Conservation (phyloP, 2,888 invertebrate genomes). For the Metallyticus violacea region DNA sequence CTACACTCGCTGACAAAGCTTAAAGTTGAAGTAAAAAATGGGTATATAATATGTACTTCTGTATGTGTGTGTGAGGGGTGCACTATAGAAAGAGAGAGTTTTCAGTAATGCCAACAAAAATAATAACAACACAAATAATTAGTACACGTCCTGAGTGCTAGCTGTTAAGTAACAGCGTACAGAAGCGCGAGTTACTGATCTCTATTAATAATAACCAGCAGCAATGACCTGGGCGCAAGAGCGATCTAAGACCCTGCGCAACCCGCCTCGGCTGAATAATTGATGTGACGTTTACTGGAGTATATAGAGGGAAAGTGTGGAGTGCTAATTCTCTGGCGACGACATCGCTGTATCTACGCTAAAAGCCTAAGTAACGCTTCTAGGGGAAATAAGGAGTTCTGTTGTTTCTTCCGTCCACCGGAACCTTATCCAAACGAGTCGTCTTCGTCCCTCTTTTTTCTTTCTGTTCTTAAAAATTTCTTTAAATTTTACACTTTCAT, state of each 20-base stretch:
- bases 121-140: neutral
- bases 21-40: neutral
- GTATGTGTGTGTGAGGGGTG: too few relatives aligned
- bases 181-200: neutral
- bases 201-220: neutral
- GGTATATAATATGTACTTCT: neutral
- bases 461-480: too few relatives aligned
- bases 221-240: neutral
- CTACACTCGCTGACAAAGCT: neutral
- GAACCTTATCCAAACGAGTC: neutral
- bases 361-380: neutral
- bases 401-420: neutral
- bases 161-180: neutral
- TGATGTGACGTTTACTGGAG: neutral
- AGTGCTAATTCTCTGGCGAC: neutral
- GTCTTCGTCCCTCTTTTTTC: too few relatives aligned
- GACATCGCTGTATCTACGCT: neutral
- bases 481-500: too few relatives aligned
- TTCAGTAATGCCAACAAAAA: too few relatives aligned
- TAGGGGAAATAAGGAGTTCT: neutral
- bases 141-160: neutral
- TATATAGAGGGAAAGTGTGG: neutral
- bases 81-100: too few relatives aligned
- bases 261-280: neutral
- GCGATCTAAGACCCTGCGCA: neutral